These are phyloP conservation scores for Squalus acanthias DNA, from an alignment of 2,797 vertebrate genomes.

Conservation along the genomic window DNA sequence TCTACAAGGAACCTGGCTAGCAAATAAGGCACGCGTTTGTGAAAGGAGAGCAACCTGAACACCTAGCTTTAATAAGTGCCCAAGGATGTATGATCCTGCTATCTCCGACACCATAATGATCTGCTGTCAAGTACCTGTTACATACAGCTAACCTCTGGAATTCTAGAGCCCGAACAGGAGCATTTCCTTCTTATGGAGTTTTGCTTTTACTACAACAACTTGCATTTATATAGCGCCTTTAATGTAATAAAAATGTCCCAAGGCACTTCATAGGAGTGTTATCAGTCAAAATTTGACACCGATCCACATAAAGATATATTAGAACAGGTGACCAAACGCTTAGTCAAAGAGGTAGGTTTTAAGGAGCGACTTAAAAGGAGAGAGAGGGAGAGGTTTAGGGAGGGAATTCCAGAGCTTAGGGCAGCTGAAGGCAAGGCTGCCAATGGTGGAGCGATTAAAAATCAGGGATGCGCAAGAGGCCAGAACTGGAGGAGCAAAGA, in stretches of 20 bases:
- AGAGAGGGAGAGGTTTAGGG: not conserved
- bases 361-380: not conserved
- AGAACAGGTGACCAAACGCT: not conserved
- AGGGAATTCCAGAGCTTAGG: not conserved
- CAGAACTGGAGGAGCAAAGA: not conserved
- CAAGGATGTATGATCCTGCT: not conserved
- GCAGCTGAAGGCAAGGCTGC: not conserved
- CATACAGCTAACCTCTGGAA: not conserved
- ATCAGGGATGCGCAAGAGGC: not conserved
- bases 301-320: not conserved
- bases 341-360: not conserved
- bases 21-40: not conserved
- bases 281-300: not conserved
- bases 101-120: not conserved
- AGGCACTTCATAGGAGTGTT: not conserved
- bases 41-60: not conserved
- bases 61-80: not conserved
- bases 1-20: not conserved
- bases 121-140: not conserved
- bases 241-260: not conserved
- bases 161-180: not conserved
- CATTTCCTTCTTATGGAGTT: not conserved
- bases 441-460: not conserved
- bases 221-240: not conserved
- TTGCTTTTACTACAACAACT: not conserved